phyloP scores from a whole-genome alignment of 37 sponge, comb jelly and placozoan species.

The Agelas oroides region DNA sequence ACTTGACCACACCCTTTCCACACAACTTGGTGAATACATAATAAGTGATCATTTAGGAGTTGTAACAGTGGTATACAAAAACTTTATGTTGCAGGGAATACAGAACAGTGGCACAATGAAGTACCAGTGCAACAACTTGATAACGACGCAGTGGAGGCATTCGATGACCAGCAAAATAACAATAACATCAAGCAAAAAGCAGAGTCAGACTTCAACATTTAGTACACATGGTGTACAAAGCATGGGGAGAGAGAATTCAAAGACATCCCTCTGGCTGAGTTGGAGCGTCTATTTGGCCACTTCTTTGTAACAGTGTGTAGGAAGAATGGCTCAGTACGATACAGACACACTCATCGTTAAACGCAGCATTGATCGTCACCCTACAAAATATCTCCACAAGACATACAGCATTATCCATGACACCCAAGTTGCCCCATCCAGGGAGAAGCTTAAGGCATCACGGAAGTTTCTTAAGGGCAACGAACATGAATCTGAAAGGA shows the following conservation, averaged over 20 bases:
- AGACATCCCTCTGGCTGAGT: constrained; percentile 5
- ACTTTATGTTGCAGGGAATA: too few species aligned
- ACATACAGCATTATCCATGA: constrained; percentile 6
- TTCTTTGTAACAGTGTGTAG: neutral
- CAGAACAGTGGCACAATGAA: too few species aligned
- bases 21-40: too few species aligned
- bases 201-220: neutral
- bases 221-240: constrained; percentile 7
- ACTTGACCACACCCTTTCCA: too few species aligned
- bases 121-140: too few species aligned
- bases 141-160: too few species aligned
- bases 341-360: constrained; percentile 1
- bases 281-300: neutral
- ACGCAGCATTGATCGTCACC: constrained; percentile 12
- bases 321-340: constrained; percentile 3
- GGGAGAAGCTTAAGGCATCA: neutral
- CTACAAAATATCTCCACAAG: neutral
- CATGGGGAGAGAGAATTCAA: neutral
- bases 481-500: neutral
- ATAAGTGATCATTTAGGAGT: too few species aligned
- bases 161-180: too few species aligned
- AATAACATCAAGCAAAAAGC: too few species aligned
- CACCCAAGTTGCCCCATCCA: neutral
- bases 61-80: too few species aligned
- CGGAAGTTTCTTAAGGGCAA: neutral